Evolutionary conservation across 2,888 invertebrate species (phyloP).

Genomic region (Drosophila subquinaria): DNA sequence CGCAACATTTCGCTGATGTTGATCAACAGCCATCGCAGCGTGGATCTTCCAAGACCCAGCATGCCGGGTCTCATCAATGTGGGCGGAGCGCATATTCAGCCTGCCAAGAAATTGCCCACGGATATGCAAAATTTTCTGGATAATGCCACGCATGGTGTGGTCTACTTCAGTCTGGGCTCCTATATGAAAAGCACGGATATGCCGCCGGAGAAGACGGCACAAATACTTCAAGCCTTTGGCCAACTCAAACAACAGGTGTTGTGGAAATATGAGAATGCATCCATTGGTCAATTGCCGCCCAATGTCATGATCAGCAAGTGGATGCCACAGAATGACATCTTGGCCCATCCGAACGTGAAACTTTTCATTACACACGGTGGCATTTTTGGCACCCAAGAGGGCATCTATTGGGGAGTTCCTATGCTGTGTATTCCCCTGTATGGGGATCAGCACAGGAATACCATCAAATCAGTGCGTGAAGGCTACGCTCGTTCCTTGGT

Average conservation of each 20-base stretch:
- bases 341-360: conserved; percentile 85
- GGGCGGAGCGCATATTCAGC: conserved; percentile 84
- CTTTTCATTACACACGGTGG: conserved; percentile 86
- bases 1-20: conserved; percentile 86
- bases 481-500: conserved; percentile 84
- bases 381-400: conserved; percentile 85
- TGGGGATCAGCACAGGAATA: conserved; percentile 86
- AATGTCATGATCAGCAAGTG: conserved; percentile 86
- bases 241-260: conserved; percentile 86
- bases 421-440: conserved; percentile 86
- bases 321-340: conserved; percentile 87
- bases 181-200: conserved; percentile 85
- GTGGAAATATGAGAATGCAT: conserved; percentile 86
- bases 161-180: conserved; percentile 86
- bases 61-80: conserved; percentile 84
- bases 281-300: conserved; percentile 83
- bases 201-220: conserved; percentile 83
- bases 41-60: conserved; percentile 86
- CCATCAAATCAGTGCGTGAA: conserved; percentile 82
- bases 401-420: conserved; percentile 85
- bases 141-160: conserved; percentile 84
- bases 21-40: conserved; percentile 86
- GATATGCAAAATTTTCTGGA: conserved; percentile 84
- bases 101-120: conserved; percentile 77
- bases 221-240: conserved; percentile 85